These are phyloP conservation scores for Caenorhabditis latens DNA, from an alignment of 1,140 invertebrate genomes.

Conservation along the genomic window DNA sequence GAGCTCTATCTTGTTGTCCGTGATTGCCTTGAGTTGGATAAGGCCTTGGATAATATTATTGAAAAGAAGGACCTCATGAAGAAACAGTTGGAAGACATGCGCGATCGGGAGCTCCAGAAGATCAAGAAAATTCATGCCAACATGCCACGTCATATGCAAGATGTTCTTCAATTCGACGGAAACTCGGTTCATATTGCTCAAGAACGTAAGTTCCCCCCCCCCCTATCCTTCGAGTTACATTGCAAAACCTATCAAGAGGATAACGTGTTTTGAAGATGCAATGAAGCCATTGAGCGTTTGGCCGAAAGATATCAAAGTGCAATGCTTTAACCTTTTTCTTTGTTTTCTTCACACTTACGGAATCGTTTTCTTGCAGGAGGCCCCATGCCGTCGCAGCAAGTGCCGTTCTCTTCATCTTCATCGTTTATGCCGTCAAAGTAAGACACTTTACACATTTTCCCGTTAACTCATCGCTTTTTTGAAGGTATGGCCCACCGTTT, in stretches of 20 bases:
- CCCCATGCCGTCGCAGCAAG: background rate
- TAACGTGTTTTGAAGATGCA: constrained; percentile 20
- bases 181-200: constrained; percentile 13
- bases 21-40: constrained; percentile 1
- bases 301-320: background rate
- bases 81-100: constrained; percentile 44
- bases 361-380: constrained; percentile 25
- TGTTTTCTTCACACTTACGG: background rate
- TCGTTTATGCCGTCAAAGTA: constrained; percentile 39
- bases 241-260: background rate
- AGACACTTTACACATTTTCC: constrained; percentile 31
- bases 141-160: constrained; percentile 55
- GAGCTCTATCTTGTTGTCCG: background rate
- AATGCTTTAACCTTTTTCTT: background rate
- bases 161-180: constrained; percentile 33
- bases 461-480: background rate
- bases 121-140: constrained; percentile 47
- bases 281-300: background rate
- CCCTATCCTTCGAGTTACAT: background rate
- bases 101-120: background rate
- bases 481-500: constrained; percentile 29
- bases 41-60: background rate
- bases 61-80: background rate
- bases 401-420: constrained; percentile 5
- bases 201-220: background rate